These are phyloP conservation scores for Drosophila robusta DNA, from an alignment of 2,888 invertebrate genomes.

Conservation along the genomic window DNA sequence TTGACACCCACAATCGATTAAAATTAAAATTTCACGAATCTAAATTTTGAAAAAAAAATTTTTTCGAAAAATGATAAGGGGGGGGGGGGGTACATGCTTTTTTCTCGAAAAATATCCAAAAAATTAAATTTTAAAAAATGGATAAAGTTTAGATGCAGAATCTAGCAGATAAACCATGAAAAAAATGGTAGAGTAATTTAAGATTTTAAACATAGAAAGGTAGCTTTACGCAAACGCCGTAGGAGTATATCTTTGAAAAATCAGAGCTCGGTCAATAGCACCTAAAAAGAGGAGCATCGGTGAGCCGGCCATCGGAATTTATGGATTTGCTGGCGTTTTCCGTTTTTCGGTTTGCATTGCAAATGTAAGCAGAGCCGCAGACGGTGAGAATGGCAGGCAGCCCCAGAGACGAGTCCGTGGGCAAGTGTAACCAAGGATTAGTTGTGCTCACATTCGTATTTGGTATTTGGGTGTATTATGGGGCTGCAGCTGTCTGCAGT, in stretches of 20 bases:
- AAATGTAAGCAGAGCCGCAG: conserved; percentile 56
- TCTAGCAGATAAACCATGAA: neutral
- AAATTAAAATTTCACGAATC: too few species aligned
- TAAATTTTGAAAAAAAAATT: too few species aligned
- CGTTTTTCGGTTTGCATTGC: conserved; percentile 55
- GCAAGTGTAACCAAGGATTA: conserved; percentile 35
- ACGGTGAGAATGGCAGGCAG: conserved; percentile 18
- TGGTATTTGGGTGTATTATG: neutral
- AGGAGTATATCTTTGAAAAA: conserved; percentile 23
- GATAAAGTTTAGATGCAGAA: neutral
- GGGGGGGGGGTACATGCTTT: too few species aligned
- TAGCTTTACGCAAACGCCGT: neutral
- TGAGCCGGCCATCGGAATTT: conserved; percentile 13
- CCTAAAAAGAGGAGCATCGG: neutral
- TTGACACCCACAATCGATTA: too few species aligned
- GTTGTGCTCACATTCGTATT: conserved; percentile 18
- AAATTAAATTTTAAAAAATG: too few species aligned
- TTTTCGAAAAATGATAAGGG: too few species aligned
- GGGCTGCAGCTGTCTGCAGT: conserved; percentile 13
- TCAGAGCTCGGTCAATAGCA: conserved; percentile 37
- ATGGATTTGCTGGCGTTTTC: conserved; percentile 39
- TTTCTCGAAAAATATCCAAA: too few species aligned
- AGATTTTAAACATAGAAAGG: neutral
- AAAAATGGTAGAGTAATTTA: neutral
- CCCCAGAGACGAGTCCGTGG: conserved; percentile 11